phyloP scores from a whole-genome alignment of 2,113 vertebrate species.

The Nyctereutes procyonoides region DNA sequence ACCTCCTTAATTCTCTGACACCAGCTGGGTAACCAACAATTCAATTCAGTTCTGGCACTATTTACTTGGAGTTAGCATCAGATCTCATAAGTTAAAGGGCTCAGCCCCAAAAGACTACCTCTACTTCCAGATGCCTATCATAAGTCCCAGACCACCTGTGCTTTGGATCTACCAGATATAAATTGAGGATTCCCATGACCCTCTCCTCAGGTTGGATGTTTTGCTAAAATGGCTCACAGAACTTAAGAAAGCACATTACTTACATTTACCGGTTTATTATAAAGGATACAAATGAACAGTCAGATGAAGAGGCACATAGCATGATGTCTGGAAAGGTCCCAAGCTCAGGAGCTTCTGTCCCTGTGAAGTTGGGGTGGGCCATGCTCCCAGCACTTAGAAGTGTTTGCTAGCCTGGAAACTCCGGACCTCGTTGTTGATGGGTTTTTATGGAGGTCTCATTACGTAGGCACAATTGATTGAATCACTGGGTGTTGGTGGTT shows the following conservation, averaged over 20 bases:
- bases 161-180: not conserved
- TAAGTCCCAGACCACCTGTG: not conserved
- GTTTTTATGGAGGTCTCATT: not conserved
- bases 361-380: not conserved
- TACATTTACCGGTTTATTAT: constrained; percentile 3
- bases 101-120: not conserved
- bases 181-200: not conserved
- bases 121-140: not conserved
- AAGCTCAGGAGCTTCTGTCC: not conserved
- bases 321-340: not conserved
- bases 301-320: not conserved
- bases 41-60: not conserved
- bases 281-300: not conserved
- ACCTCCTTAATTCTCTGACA: not conserved
- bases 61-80: not conserved
- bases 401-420: not conserved
- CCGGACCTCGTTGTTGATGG: not conserved
- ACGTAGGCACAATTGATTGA: not conserved
- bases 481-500: not conserved
- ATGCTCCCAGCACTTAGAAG: not conserved
- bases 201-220: not conserved
- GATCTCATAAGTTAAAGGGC: not conserved
- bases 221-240: not conserved
- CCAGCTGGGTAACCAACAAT: not conserved
- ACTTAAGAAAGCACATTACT: not conserved